Evolutionary conservation across 2,888 invertebrate species (phyloP), one percentile per base, ranked within the genome.

Genomic region (Thymelicus lineola): DNA sequence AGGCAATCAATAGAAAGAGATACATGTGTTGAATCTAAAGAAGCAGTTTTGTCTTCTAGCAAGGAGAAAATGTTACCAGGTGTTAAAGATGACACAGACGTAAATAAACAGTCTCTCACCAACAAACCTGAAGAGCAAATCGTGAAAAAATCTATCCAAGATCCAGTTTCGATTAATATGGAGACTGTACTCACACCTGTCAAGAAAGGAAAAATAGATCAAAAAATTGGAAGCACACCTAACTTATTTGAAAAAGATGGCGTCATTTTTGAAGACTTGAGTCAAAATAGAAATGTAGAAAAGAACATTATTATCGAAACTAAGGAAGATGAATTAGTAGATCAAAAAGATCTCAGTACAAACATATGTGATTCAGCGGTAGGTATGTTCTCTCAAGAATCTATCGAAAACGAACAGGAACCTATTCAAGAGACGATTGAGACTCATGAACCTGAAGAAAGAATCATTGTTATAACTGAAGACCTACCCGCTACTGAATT

Each of bases 401-500:
- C 53, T 9, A 20, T 10, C 12, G 20, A 53, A 20, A 53, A 3
- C 6, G 20, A 53, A 20, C 20, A 60, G 6, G 17, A 64, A 42
- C 9, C 35, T 48, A 28, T n/a, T 20, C 5, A 57, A 48, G 57
- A 7, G 45, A 12, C 28, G 50, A 42, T 20, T 17, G n/a, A n/a
- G n/a, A n/a, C n/a, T n/a, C n/a, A n/a, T n/a, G 50, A 63, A 15
- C 70, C 70, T 6, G 66, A 66, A 57, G 55, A 70, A 6, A 66
- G 14, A 46, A 61, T 61, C 17, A 14, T 70, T 20, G 46, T 66
- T 1, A 38, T 66, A 48, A 46, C 71, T 42, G 81, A 84, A 71
- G 87, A 86, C 35, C 72, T 80, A 6, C 82, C 70, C 1, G 17
- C 17, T 10, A 45, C 7, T 36, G 53, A 84, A 70, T 77, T 83